Percentiles rank a stretch among this genome's conserved stretches.
phyloP scores from a whole-genome alignment of 2,113 vertebrate species.

The Anolis carolinensis region DNA sequence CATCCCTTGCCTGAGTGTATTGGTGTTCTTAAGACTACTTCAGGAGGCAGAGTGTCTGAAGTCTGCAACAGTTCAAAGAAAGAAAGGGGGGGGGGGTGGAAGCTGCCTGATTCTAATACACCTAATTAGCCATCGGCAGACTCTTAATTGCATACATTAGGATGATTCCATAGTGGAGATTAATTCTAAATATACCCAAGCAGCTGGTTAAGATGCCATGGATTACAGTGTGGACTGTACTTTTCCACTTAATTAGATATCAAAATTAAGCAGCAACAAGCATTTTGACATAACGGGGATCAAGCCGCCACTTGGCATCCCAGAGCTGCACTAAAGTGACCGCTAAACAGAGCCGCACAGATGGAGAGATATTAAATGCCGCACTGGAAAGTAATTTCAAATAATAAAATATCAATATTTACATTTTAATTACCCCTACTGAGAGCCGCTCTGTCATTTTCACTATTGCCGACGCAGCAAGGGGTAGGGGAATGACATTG shows the following conservation, averaged over 20 bases:
- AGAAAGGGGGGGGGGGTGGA: constrained; percentile 40
- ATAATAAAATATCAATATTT: constrained; percentile 99
- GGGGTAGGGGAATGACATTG: constrained; percentile 85
- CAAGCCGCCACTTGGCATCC: constrained; percentile 86
- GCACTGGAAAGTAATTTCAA: constrained; percentile 98
- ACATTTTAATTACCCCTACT: constrained; percentile 99
- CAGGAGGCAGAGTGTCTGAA: constrained; percentile 58
- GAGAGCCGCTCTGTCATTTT: constrained; percentile 86
- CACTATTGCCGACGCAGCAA: constrained; percentile 86
- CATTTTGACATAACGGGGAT: constrained; percentile 87
- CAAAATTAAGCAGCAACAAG: constrained; percentile 92
- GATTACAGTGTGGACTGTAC: constrained; percentile 93
- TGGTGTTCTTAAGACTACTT: constrained; percentile 57
- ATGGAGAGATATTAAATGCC: constrained; percentile 99
- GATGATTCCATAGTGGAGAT: constrained; percentile 99
- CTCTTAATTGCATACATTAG: constrained; percentile 99
- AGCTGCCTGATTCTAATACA: constrained; percentile 94
- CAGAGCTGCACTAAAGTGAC: constrained; percentile 89
- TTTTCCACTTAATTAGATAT: constrained; percentile 97
- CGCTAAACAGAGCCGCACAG: constrained; percentile 91
- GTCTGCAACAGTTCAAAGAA: constrained; percentile 61
- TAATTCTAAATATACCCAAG: constrained; percentile 99
- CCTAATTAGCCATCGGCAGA: constrained; percentile 99
- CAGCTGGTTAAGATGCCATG: constrained; percentile 93
- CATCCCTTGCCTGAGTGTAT: constrained; percentile 46